Evolutionary conservation across 2,797 vertebrate species (phyloP).

Genomic region (Coccyzus lansbergi): DNA sequence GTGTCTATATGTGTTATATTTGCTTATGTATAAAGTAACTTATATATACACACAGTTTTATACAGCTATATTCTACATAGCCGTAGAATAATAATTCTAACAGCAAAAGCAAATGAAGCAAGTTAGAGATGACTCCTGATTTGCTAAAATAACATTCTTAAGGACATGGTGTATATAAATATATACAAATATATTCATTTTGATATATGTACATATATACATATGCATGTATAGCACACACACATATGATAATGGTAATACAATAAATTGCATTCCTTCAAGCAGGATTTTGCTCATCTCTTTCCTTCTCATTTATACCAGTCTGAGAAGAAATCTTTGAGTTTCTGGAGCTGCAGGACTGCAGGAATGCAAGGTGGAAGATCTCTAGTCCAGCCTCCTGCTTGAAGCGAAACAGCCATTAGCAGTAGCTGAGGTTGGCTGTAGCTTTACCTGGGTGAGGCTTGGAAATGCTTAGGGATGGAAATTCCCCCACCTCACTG

Average conservation of each 20-base stretch:
- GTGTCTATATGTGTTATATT: too few species aligned
- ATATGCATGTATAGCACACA: background rate
- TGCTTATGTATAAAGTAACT: too few species aligned
- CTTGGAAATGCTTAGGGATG: background rate
- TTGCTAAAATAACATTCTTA: background rate
- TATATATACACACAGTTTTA: background rate
- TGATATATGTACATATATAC: accelerated
- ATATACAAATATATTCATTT: background rate
- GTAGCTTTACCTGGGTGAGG: background rate
- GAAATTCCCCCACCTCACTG: background rate
- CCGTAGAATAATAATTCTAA: background rate
- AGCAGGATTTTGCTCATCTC: background rate
- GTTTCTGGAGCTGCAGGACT: background rate
- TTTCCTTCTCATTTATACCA: background rate
- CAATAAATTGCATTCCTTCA: background rate
- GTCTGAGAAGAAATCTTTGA: accelerated
- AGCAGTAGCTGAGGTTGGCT: background rate
- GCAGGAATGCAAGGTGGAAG: background rate
- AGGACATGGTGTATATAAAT: background rate
- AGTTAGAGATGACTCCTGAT: background rate
- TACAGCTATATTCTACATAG: background rate
- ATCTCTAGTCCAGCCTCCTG: background rate
- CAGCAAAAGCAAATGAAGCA: background rate
- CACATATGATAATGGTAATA: background rate
- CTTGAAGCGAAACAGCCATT: background rate